phyloP scores from a whole-genome alignment of 1,140 invertebrate genomes.

The Pseudomyrmex concolor region DNA sequence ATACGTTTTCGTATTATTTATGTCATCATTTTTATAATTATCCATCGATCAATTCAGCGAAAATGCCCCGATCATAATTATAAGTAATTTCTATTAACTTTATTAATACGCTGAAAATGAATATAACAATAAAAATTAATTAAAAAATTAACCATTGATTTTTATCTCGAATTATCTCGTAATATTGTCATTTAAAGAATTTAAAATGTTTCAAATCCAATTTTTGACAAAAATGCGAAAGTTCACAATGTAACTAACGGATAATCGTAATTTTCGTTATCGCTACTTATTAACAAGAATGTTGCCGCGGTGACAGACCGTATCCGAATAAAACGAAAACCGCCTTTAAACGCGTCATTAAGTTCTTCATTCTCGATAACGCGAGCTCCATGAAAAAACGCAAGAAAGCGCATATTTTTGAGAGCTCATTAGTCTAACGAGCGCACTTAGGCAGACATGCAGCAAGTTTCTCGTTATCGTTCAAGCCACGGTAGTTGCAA shows the following conservation, averaged over 20 bases:
- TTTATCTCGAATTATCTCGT: too few relatives aligned
- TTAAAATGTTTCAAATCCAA: background rate
- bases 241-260: too few relatives aligned
- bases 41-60: too few relatives aligned
- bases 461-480: conserved; percentile 31
- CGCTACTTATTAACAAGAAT: background rate
- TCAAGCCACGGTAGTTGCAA: background rate
- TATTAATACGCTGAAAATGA: too few relatives aligned
- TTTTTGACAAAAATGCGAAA: too few relatives aligned
- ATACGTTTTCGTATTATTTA: background rate
- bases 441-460: conserved; percentile 7
- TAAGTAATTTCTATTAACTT: too few relatives aligned
- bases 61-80: too few relatives aligned
- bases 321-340: conserved; percentile 19
- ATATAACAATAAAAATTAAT: too few relatives aligned
- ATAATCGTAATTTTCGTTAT: background rate
- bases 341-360: conserved; percentile 41
- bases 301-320: conserved; percentile 24
- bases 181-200: too few relatives aligned
- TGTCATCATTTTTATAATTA: background rate
- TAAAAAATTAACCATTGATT: too few relatives aligned
- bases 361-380: conserved; percentile 45
- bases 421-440: conserved; percentile 65
- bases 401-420: conserved; percentile 47
- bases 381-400: background rate